Base-by-base conservation (phyloP, 2,797 vertebrate species). In the Protonibea diacanthus region DNA sequence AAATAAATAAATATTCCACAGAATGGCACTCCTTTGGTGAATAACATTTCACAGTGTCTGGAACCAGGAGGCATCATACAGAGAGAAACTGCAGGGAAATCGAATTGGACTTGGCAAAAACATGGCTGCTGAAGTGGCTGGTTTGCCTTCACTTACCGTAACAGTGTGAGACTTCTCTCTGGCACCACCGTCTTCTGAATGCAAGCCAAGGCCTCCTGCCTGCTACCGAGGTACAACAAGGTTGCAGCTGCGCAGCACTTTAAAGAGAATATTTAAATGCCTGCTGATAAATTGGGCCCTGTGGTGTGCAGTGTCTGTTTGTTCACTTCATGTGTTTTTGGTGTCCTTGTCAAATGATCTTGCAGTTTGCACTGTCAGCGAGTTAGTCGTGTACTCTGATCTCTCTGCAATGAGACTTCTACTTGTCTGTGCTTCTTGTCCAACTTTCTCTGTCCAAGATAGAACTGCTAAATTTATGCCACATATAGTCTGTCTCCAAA, bases 181-280 rank as follows among this genome's bases (percentile, higher is more conserved):
- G 82, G 71, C 80, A 74, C 71, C 8, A 64, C 64, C 55, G 47
- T 86, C 73, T 69, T 85, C 79, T 89, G 85, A 89, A 91, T 62
- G 48, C 67, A 71, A 74, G 89, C 88, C 90, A 91, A 90, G 78
- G 74, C 80, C 73, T 84, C 81, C 85, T 51, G 71, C 63, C 62
- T 89, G 67, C 73, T 82, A 55, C 69, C 12, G 29, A 86, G 79
- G 78, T 77, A 72, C 83, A 81, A 68, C 83, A 81, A 83, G 85
- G 84, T 76, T 86, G 83, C 82, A 84, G 76, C 82, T 75, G 74
- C 29, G 77, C 74, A 78, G 68, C 79, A 78, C 83, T 90, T 86
- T 86, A 84, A 87, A 90, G 85, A 80, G 85, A 91, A 88, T 88
- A 87, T 91, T 85, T 81, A 92, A 88, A 92, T 76, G 62, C 69